Percentiles rank a stretch among this genome's conserved stretches.
These are phyloP conservation scores for Muntiacus muntjak DNA, from an alignment of 2,113 vertebrate species.

Conservation along the genomic window DNA sequence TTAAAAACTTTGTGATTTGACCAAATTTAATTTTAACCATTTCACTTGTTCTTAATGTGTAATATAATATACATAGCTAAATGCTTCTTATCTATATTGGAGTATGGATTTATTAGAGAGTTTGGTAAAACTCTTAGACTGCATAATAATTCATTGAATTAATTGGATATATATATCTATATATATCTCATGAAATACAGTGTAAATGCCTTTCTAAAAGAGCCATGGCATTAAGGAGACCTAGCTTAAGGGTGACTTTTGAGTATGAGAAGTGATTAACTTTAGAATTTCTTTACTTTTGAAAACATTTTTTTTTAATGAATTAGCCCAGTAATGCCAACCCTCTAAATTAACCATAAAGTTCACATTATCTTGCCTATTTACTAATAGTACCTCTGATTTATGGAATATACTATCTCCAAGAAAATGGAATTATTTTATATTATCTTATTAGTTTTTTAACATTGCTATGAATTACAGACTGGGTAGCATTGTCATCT, in stretches of 20 bases:
- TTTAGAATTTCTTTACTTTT: constrained; percentile 39
- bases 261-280: not conserved
- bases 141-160: not conserved
- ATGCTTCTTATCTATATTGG: not conserved
- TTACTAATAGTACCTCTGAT: not conserved
- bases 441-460: constrained; percentile 34
- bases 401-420: not conserved
- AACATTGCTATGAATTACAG: not conserved
- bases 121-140: constrained; percentile 1
- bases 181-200: not conserved
- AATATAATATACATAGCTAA: not conserved
- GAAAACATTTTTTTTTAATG: constrained; percentile 18
- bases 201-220: not conserved
- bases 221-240: not conserved
- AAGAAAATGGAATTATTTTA: not conserved
- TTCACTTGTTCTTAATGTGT: not conserved
- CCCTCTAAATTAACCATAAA: not conserved
- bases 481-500: not conserved
- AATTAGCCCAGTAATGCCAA: constrained; percentile 44
- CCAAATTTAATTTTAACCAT: not conserved
- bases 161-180: not conserved
- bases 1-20: not conserved
- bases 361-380: not conserved
- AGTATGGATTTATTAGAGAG: not conserved
- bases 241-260: not conserved